Evolutionary conservation across 2,113 vertebrate species (phyloP).

Genomic region (Pelobates fuscus): DNA sequence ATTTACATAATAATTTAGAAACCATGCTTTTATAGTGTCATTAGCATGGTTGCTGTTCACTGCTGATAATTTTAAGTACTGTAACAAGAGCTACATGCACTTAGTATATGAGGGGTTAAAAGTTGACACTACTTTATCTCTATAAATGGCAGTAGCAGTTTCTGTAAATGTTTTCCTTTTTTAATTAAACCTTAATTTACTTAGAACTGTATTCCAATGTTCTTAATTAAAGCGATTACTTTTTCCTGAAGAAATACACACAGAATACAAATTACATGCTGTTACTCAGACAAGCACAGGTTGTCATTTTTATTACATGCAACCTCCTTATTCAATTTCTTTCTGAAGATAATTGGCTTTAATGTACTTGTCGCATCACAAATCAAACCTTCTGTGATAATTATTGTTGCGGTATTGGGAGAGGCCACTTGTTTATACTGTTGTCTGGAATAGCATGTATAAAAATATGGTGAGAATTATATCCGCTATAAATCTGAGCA

Average conservation of each 20-base stretch:
- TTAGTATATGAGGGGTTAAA: conserved; percentile 29
- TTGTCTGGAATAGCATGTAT: conserved; percentile 2
- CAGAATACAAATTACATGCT: conserved; percentile 43
- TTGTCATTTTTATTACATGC: conserved; percentile 42
- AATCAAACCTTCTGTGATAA: conserved; percentile 26
- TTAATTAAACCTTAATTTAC: conserved; percentile 48
- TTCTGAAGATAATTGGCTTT: conserved; percentile 44
- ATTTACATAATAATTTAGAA: no score
- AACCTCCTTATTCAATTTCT: conserved; percentile 44
- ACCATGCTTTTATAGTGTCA: no score
- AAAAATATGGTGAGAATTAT: conserved; percentile 18
- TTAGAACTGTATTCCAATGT: conserved; percentile 43
- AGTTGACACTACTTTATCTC: conserved; percentile 18
- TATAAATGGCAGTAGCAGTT: conserved; percentile 29
- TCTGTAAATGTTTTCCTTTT: conserved; percentile 45
- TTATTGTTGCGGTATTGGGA: conserved; percentile 24
- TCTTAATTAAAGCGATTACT: conserved; percentile 45
- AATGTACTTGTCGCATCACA: conserved; percentile 39
- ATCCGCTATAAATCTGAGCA: conserved; percentile 19
- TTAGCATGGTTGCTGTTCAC: no score
- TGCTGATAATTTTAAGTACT: no score
- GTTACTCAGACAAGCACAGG: conserved; percentile 23
- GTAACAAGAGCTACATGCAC: no score
- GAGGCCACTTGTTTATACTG: conserved; percentile 13
- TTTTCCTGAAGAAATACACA: conserved; percentile 32